Base-by-base conservation (phyloP, 2,888 invertebrate genomes). In the Megaustenia siamemsis region DNA sequence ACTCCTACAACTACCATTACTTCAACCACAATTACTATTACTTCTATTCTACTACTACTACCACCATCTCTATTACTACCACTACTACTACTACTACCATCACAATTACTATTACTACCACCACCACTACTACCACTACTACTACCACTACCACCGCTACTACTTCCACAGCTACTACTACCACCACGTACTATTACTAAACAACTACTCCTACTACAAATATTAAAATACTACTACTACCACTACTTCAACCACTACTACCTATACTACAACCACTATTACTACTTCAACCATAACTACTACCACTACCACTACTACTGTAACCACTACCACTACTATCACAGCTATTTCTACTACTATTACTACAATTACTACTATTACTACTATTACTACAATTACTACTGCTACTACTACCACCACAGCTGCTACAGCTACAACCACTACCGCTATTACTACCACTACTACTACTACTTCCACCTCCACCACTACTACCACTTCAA, bases 11-110 rank as follows among this genome's bases (percentile, higher is more conserved):
- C 71, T 71, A 38, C 71, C 38, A 38, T 40, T 71, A 38, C 71
- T 71, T 71, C 71, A 38, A 38, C 71, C 38, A 38, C 71, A 38
- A 38, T 40, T 71, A 38, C 71, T 71, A 38, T 40, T 71, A 38
- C 71, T 71, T 71, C 71, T 71, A 38, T 40, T 71, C 71, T 71
- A 38, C 71, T 71, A 38, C 71, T 71, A n/a, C 71, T 71, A 38
- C 71, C 38, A 38, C 71, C 38, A 38, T 40, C 38, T 71, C 71
- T 71, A 38, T 40, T 71, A 38, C 71, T 71, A 38, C 71, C 38
- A 38, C 71, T 71, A 38, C 71, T 71, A 38, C 71, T 71, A 38
- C 71, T 71, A 38, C 71, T 71, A 38, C 71, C 38, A 38, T 40
- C 38, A 38, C 71, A 38, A 38, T 40, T 71, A 38, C 71, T 71